phyloP scores from a whole-genome alignment of 2,113 vertebrate genomes.

The Chunga burmeisteri region DNA sequence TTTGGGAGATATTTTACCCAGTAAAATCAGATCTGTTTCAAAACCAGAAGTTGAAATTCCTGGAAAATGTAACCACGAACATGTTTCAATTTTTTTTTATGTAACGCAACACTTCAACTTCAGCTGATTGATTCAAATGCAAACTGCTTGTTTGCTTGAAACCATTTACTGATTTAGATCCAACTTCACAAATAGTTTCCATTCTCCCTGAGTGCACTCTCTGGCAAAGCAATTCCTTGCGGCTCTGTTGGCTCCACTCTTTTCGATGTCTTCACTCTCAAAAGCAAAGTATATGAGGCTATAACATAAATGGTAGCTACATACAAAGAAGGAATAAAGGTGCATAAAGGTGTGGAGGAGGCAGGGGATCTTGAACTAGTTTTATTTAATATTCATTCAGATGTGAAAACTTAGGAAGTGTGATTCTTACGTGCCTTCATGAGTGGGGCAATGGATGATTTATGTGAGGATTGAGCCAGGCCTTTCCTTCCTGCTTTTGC shows the following conservation, averaged over 20 bases:
- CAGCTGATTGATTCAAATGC: background rate
- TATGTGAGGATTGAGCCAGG: background rate
- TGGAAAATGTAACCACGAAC: background rate
- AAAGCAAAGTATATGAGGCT: background rate
- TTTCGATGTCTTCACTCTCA: background rate
- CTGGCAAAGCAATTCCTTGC: conserved; percentile 9
- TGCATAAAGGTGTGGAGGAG: background rate
- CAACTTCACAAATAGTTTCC: conserved; percentile 46
- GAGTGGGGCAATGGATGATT: background rate
- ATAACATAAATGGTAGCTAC: background rate
- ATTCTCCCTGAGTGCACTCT: background rate
- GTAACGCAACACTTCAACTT: background rate
- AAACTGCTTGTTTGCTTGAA: conserved; percentile 12
- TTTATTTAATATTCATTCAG: background rate
- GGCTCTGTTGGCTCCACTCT: background rate
- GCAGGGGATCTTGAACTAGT: background rate
- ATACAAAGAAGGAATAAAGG: background rate
- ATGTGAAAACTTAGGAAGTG: background rate
- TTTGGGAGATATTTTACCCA: background rate
- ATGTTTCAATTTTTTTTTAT: background rate
- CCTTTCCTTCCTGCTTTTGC: background rate
- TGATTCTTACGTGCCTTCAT: background rate
- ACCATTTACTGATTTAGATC: background rate
- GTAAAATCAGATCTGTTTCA: background rate
- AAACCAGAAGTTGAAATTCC: background rate